Evolutionary conservation across 2,888 invertebrate genomes (phyloP).

Genomic region (Apotomis capreana): DNA sequence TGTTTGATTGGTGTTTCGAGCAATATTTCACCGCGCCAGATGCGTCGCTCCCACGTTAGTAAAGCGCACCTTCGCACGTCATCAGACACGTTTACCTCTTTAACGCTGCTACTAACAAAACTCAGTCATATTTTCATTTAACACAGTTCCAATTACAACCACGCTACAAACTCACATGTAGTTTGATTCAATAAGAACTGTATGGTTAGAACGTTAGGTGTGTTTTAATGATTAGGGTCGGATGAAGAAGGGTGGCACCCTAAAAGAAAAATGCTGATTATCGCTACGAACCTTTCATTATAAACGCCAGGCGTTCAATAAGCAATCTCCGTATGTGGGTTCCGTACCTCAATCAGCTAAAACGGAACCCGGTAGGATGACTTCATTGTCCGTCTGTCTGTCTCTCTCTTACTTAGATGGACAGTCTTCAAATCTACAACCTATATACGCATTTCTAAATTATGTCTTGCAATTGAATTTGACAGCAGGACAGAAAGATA

Average conservation of each 20-base stretch:
- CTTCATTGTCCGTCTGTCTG: no score
- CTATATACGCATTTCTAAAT: no score
- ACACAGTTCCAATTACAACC: neutral
- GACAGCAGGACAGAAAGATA: no score
- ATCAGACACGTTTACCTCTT: constrained; percentile 14
- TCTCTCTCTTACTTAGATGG: no score
- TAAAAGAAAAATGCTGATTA: constrained; percentile 11
- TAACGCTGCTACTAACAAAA: constrained; percentile 5
- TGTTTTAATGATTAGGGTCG: neutral
- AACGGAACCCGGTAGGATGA: no score
- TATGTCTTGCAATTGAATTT: no score
- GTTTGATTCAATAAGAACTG: constrained; percentile 1
- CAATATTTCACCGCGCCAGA: constrained; percentile 34
- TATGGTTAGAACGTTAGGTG: neutral
- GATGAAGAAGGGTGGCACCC: neutral
- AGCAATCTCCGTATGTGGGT: neutral
- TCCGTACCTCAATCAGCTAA: neutral
- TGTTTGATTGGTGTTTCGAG: constrained; percentile 10
- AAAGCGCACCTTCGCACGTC: constrained; percentile 36
- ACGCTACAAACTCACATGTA: neutral
- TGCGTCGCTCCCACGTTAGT: constrained; percentile 30
- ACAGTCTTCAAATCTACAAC: no score
- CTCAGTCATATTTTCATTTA: neutral
- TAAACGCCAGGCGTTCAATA: neutral
- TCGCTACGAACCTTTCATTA: constrained; percentile 7